Evolutionary conservation across 2,797 vertebrate genomes (phyloP).

Genomic region (Philypnodon macrostomus): DNA sequence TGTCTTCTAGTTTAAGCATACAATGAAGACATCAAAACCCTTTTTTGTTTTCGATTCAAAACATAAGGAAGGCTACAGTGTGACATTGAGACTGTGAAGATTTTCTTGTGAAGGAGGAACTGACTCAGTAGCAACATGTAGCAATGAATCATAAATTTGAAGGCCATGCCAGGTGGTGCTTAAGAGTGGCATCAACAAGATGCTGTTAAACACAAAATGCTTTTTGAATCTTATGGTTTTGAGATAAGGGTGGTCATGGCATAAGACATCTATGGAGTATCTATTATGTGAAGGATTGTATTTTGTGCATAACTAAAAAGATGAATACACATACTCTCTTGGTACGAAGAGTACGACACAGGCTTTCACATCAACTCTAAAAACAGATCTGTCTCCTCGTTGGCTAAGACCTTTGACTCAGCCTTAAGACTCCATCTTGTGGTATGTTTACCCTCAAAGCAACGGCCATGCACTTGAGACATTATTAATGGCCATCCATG

Average conservation of each 20-base stretch:
- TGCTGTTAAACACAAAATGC: constrained; percentile 30
- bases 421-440: constrained; percentile 31
- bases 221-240: constrained; percentile 1
- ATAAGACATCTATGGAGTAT: too few relatives aligned
- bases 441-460: constrained; percentile 56
- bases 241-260: not conserved
- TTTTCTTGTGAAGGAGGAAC: constrained; percentile 51
- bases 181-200: constrained; percentile 43
- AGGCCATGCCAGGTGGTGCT: constrained; percentile 45
- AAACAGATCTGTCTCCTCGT: constrained; percentile 17
- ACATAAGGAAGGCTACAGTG: constrained; percentile 11
- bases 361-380: constrained; percentile 58
- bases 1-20: too few relatives aligned
- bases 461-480: constrained; percentile 14
- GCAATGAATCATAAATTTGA: constrained; percentile 60
- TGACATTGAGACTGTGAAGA: constrained; percentile 36
- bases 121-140: constrained; percentile 54
- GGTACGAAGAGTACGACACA: not conserved
- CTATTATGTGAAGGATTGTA: too few relatives aligned
- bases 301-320: too few relatives aligned
- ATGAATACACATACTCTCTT: too few relatives aligned
- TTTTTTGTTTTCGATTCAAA: not conserved
- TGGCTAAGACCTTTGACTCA: constrained; percentile 37
- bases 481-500: constrained; percentile 5
- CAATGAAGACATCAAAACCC: too few relatives aligned